Base-by-base conservation (phyloP, 2,113 vertebrate species). In the Helogale parvula region DNA sequence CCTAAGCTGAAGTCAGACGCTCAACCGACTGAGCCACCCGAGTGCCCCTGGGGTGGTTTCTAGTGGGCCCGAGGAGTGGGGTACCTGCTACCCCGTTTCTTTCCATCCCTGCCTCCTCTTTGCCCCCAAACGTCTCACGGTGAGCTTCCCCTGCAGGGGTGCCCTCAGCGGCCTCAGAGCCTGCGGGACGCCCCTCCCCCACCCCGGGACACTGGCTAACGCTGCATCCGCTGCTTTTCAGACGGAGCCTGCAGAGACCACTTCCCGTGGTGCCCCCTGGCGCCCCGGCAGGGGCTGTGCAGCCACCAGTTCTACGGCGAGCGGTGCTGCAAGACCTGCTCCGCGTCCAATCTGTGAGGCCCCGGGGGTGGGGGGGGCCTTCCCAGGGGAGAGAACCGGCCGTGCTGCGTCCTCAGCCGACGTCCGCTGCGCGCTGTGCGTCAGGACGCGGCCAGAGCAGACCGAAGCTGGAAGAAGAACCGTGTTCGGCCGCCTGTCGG, bases 261-360 rank as follows among this genome's bases (percentile, higher is more conserved):
- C 96, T 99, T 99, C 97, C 99, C 72, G 94, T 99, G 99, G 99
- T 99, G 99, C 94, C 97, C 99, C 88, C 98, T 99, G 98, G 99
- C 99, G 60, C 99, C 99, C 14, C 99, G 98, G 97, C 99, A 99
- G 2, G 98, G 99, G 12, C 98, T 99, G 94, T 99, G 99, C 96
- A 98, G 97, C 97, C 99, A 99, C 98, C 99, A 97, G 94, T 99
- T 99, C 97, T 99, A 99, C 1, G 98, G 99, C 83, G 99, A 98
- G 86, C 99, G 99, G 89, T 99, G 99, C 98, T 99, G 99, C 97
- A 98, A 98, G 68, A 98, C 99, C n/a, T 99, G 99, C 97, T 99
- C 98, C 23, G 98, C 98, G 84, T 99, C 99, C 96, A 99, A 99
- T 98, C 98, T 99, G 95, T 99, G 98, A 99, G 79, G 5, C 23